Percentiles rank a stretch among this genome's conserved stretches.
Conservation (phyloP, 2,888 invertebrate species). For the Unio delphinus region DNA sequence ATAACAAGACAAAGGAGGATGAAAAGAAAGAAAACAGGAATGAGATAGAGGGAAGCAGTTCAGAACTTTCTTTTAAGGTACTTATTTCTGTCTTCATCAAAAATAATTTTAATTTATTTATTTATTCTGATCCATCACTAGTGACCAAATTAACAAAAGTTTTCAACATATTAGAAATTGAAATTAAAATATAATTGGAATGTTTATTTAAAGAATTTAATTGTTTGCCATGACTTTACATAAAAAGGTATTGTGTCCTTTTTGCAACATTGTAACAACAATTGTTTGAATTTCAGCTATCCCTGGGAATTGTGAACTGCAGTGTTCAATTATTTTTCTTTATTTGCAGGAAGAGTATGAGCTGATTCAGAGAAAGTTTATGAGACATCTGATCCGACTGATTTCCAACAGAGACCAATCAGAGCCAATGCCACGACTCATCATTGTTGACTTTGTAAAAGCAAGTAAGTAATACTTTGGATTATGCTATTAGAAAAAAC, state of each 20-base stretch:
- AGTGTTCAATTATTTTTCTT: not conserved
- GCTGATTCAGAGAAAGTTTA: conserved; percentile 68
- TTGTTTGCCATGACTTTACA: no score
- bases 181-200: no score
- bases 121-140: no score
- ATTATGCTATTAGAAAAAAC: no score
- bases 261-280: no score
- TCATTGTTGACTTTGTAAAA: conserved; percentile 61
- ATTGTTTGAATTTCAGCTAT: no score
- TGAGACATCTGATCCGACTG: conserved; percentile 64
- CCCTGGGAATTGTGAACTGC: not conserved
- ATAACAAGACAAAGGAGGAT: conserved; percentile 16
- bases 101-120: no score
- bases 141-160: no score
- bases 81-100: not conserved
- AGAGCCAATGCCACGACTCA: conserved; percentile 53
- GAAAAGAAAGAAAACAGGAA: conserved; percentile 21
- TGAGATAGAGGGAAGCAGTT: no score
- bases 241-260: no score
- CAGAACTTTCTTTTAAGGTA: not conserved
- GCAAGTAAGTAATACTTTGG: conserved; percentile 7
- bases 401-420: conserved; percentile 41
- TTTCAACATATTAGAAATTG: no score
- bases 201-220: no score
- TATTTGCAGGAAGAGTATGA: conserved; percentile 64